Conservation (phyloP, 2,888 invertebrate species). For the Leptinotarsa tumamoca region DNA sequence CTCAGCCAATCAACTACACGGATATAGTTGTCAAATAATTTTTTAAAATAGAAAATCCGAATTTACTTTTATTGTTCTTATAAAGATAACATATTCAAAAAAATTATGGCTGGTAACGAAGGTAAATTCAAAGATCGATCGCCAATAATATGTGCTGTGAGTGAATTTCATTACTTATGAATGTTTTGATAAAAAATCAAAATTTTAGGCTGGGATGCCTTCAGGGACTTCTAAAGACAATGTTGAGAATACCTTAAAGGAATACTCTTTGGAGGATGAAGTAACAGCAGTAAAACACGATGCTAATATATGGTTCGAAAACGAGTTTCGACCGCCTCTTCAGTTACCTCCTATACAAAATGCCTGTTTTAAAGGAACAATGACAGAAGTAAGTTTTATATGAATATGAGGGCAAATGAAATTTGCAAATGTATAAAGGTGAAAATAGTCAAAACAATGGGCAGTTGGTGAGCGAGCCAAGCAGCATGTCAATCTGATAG, state of each 20-base stretch:
- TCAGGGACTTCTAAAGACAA: conserved; percentile 50
- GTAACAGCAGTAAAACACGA: conserved; percentile 59
- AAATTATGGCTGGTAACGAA: conserved; percentile 56
- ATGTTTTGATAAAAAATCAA: background rate
- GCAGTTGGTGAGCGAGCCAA: no score
- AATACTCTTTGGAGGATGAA: conserved; percentile 57
- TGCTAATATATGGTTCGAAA: conserved; percentile 49
- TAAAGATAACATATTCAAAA: background rate
- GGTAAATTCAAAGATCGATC: conserved; percentile 59
- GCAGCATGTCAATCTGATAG: no score
- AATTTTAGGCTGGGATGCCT: conserved; percentile 58
- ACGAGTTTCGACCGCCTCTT: conserved; percentile 45
- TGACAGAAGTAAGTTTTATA: conserved; percentile 44
- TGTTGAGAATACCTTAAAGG: conserved; percentile 52
- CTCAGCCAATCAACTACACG: no score
- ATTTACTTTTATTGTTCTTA: background rate
- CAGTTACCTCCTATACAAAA: conserved; percentile 51
- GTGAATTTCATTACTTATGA: background rate
- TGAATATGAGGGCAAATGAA: background rate
- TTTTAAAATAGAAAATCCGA: conserved; percentile 19
- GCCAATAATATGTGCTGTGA: conserved; percentile 50
- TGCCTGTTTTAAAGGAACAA: conserved; percentile 51
- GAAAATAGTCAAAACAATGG: no score
- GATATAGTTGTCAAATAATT: background rate
- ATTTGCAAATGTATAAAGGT: no score